Percentiles rank a stretch among this genome's conserved stretches.
These are phyloP conservation scores for Podiceps cristatus DNA, from an alignment of 2,113 vertebrate genomes.

Conservation along the genomic window DNA sequence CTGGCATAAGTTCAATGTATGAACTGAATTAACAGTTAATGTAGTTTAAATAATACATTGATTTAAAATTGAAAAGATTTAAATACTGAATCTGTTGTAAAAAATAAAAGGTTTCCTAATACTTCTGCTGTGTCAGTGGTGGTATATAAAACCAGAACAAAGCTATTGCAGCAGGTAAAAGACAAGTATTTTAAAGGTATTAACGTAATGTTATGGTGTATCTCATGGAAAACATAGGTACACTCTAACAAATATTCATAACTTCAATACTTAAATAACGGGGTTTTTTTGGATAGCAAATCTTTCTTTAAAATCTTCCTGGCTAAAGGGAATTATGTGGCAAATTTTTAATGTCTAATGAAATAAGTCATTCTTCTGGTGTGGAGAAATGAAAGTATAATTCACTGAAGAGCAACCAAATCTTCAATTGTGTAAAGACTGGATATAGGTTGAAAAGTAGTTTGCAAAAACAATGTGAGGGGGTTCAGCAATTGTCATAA, in stretches of 20 bases:
- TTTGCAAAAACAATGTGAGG: background rate
- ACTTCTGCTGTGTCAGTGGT: background rate
- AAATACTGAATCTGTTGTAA: background rate
- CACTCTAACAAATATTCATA: background rate
- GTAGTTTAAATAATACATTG: conserved; percentile 26
- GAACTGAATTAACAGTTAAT: conserved; percentile 32
- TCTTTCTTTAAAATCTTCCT: background rate
- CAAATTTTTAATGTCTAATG: background rate
- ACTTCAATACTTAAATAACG: background rate
- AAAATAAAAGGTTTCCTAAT: background rate
- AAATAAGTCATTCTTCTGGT: background rate
- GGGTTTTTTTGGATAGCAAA: background rate
- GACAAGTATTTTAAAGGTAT: background rate
- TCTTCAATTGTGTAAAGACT: background rate
- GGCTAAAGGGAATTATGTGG: background rate
- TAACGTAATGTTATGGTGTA: background rate
- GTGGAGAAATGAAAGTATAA: background rate
- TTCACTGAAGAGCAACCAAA: background rate
- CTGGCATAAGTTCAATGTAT: conserved; percentile 36
- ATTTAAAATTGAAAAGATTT: conserved; percentile 36
- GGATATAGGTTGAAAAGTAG: background rate
- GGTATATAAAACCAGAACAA: background rate
- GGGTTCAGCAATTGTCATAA: background rate
- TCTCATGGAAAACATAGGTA: background rate
- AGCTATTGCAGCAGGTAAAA: background rate